Evolutionary conservation across 2,113 vertebrate genomes (phyloP), one percentile per base, ranked within the genome.

Genomic region (Lynx canadensis): DNA sequence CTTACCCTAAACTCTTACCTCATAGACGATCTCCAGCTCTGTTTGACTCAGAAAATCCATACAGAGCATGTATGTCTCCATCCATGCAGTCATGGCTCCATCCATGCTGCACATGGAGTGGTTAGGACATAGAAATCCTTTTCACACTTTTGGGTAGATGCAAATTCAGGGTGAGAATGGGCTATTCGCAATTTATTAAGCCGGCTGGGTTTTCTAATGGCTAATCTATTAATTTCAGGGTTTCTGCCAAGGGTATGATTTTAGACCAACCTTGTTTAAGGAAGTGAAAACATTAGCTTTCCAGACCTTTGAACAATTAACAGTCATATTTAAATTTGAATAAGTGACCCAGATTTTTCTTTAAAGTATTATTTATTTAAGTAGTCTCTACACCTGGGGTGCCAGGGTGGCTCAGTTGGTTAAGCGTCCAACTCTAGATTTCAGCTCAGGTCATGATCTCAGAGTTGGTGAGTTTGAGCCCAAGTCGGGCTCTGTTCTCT

Each of bases 291-390:
- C 80, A 41, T 60, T 29, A 91, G 38, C 25, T 94, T 86, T 86
- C 5, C 14, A 92, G 80, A 65, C 18, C 63, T 95, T 45, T 89
- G 41, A 74, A 92, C 31, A 95, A 76, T 71, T 74, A 83, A 74
- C 41, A 79, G 29, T 82, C 65, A 89, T 89, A 93, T 68, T 89
- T 19, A 91, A 96, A 96, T 86, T 0, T 60, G 12, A 97, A 96
- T 45, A 83, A 29, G 55, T 91, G 78, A 76, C 48, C 13, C 19
- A 48, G 73, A 88, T 93, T 96, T 84, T 89, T 48, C 41, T 31
- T 48, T 10, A 48, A 60, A 78, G 74, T 48, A 10, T 78, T 78
- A 48, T 31, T 76, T 76, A 76, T 76, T 48, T 78, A 10, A 68
- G 31, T 33, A 68, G 21, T 23, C 57, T 25, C 18, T 60, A 60